These are phyloP conservation scores for Whitmania pigra DNA, from an alignment of 1,140 invertebrate species.

Conservation along the genomic window DNA sequence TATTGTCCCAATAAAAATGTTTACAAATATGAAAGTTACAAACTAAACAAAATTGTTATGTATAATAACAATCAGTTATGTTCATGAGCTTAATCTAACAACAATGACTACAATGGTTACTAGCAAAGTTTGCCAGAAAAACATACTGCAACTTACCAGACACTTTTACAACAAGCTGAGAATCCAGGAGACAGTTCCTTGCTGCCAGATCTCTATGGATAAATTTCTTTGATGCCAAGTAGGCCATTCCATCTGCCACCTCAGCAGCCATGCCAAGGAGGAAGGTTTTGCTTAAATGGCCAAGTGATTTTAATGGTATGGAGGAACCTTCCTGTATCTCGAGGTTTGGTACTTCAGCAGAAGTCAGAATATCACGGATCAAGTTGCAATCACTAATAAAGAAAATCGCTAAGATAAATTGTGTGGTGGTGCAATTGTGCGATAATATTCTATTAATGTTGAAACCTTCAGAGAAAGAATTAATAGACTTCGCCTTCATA, in stretches of 20 bases:
- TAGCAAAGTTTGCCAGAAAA: neutral
- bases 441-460: no score
- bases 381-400: no score
- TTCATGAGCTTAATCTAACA: neutral
- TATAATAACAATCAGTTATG: no score
- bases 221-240: constrained; percentile 16
- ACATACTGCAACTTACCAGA: neutral
- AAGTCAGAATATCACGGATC: no score
- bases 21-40: no score
- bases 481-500: neutral
- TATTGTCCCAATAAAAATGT: no score
- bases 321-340: no score
- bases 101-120: neutral
- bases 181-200: constrained; percentile 13
- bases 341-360: no score
- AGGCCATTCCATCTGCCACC: constrained; percentile 20
- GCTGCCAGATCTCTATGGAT: constrained; percentile 20
- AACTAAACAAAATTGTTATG: no score
- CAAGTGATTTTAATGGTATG: neutral
- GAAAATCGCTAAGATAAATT: neutral
- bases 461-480: no score
- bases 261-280: constrained; percentile 7
- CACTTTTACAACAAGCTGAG: constrained; percentile 4
- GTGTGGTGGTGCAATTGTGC: no score
- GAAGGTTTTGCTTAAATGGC: neutral